These are phyloP conservation scores for Lymantria monacha DNA, from an alignment of 2,888 invertebrate genomes.

Conservation along the genomic window DNA sequence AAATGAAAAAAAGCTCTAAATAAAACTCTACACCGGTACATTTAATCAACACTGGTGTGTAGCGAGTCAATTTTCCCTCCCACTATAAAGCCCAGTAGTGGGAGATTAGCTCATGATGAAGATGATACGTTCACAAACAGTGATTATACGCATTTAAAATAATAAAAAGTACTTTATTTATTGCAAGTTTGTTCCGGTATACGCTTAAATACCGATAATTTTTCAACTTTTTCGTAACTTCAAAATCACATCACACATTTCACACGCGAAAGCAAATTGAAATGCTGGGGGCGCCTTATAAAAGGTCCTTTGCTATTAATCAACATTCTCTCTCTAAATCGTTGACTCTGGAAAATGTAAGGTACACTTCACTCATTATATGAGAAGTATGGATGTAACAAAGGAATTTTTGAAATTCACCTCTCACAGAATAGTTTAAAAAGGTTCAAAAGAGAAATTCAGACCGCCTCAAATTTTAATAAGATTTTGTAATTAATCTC, in stretches of 20 bases:
- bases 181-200: too few species aligned
- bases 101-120: too few species aligned
- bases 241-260: conserved; percentile 19
- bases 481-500: conserved; percentile 24
- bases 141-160: too few species aligned
- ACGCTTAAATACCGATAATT: background rate
- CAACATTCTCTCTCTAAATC: conserved; percentile 25
- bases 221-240: conserved; percentile 12
- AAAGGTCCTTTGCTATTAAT: conserved; percentile 35
- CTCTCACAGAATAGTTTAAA: conserved; percentile 33
- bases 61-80: too few species aligned
- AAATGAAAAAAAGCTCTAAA: too few species aligned
- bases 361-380: conserved; percentile 35
- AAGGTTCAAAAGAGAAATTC: conserved; percentile 24
- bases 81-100: too few species aligned
- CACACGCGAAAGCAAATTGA: conserved; percentile 23
- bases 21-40: too few species aligned
- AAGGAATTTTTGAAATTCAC: conserved; percentile 38
- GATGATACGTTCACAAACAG: too few species aligned
- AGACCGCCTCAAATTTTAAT: conserved; percentile 30
- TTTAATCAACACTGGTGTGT: too few species aligned
- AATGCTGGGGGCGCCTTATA: conserved; percentile 26
- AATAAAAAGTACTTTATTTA: too few species aligned
- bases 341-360: conserved; percentile 33
- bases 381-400: conserved; percentile 15